Percentiles rank a stretch among this genome's conserved stretches.
phyloP scores from a whole-genome alignment of 2,888 invertebrate genomes.

The Melieria crassipennis region DNA sequence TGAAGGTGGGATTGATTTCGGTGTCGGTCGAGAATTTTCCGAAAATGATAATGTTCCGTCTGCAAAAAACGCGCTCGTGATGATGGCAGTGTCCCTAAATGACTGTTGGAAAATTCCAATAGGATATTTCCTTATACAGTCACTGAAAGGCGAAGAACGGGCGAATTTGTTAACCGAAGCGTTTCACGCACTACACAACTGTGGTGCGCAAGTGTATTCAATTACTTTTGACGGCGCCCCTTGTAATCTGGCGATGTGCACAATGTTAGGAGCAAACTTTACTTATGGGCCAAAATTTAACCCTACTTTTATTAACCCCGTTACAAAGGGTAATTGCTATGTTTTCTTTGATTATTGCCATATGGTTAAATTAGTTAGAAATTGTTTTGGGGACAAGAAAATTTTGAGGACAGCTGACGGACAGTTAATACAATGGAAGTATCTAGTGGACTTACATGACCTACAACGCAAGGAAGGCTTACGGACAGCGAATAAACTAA shows the following conservation, averaged over 20 bases:
- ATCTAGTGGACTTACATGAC: background rate
- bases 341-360: too few species aligned
- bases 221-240: slow-evolving; percentile 14
- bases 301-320: slow-evolving; percentile 1
- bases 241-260: slow-evolving; percentile 8
- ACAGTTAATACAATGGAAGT: too few species aligned
- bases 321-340: background rate
- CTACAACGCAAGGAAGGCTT: too few species aligned
- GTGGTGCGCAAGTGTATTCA: slow-evolving; percentile 9
- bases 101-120: slow-evolving; percentile 11
- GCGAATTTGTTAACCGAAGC: slow-evolving; percentile 4
- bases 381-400: too few species aligned
- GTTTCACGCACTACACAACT: slow-evolving; percentile 1
- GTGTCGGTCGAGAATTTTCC: background rate
- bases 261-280: slow-evolving; percentile 12
- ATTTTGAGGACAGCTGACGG: too few species aligned
- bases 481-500: too few species aligned
- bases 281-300: slow-evolving; percentile 13
- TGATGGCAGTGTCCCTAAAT: slow-evolving; percentile 9
- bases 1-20: slow-evolving; percentile 14
- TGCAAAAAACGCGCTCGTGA: background rate
- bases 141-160: slow-evolving; percentile 9
- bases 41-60: background rate
- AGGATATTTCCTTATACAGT: slow-evolving; percentile 9
- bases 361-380: too few species aligned